Conservation (phyloP, 2,888 invertebrate genomes). For the Thyatira batis region DNA sequence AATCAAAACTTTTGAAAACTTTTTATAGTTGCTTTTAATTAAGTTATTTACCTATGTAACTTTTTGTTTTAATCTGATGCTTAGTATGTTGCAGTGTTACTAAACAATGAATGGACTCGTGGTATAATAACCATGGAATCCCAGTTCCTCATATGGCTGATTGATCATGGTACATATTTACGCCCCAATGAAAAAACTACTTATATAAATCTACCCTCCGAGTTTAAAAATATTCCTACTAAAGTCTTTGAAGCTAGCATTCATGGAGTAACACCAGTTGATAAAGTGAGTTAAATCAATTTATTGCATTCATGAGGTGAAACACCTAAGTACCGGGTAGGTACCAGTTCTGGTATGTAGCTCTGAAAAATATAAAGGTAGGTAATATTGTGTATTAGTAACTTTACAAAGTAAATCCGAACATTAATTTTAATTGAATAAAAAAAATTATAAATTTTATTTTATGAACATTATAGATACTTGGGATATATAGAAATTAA, state of each 20-base stretch:
- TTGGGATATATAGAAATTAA: too few species aligned
- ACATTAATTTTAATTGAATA: too few species aligned
- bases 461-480: too few species aligned
- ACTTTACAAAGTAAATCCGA: too few species aligned
- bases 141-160: constrained; percentile 53
- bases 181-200: constrained; percentile 43
- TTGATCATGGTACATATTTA: constrained; percentile 52
- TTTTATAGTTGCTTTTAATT: too few species aligned
- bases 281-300: constrained; percentile 43
- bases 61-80: constrained; percentile 10
- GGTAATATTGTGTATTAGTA: too few species aligned
- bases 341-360: too few species aligned
- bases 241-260: constrained; percentile 62
- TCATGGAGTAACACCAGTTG: constrained; percentile 55
- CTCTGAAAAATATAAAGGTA: too few species aligned
- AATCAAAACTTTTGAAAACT: too few species aligned
- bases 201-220: constrained; percentile 39
- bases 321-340: too few species aligned
- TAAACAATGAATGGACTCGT: constrained; percentile 51
- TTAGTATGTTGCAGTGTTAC: constrained; percentile 59
- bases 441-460: too few species aligned
- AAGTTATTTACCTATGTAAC: background rate
- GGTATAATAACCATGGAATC: constrained; percentile 50
- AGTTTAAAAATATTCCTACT: constrained; percentile 48
- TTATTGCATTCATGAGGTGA: too few species aligned